Base-by-base conservation (phyloP, 2,113 vertebrate species). In the Malurus melanocephalus region DNA sequence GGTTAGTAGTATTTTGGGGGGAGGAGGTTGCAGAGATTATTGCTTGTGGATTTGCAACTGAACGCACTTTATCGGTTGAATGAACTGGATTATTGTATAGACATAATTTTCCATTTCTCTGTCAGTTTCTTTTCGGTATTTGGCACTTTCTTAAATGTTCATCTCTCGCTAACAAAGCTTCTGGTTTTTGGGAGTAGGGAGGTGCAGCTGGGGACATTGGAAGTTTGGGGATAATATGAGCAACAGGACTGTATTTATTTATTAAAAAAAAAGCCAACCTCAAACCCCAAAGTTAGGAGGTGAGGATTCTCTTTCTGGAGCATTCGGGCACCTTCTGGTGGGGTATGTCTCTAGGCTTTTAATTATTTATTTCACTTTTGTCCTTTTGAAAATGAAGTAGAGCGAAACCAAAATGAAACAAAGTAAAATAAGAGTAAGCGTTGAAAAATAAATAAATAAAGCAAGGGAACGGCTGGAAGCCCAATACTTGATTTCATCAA, bases 261-360 rank as follows among this genome's bases (percentile, higher is more conserved):
- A 59, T 94, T 45, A 69, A 81, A 66, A 80, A 71, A 57, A 45
- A 26, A 38, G 38, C 38, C 38, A 38, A 13, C 20, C 21, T 21
- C 24, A 65, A 53, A 7, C 19, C 68, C 45, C n/a, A 18, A 80
- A 97, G 91, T 94, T 80, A 51, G 59, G 35, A 77, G 60, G 65
- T 86, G 38, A 94, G 85, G 67, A 84, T 94, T 94, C 57, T 95
- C 86, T 96, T 97, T 97, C 96, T 97, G 93, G 96, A 97, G 96
- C 96, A 95, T 97, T 97, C 95, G 30, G 51, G 95, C 85, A 96
- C 91, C 91, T 96, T 95, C 92, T 40, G 22, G 51, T 94, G 89
- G 90, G 87, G 82, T 94, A 87, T 86, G 65, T 83, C 69, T 92
- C 30, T 74, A 59, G 64, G 74, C 48, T 95, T 94, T 93, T 95